Percentiles rank a stretch among this genome's conserved stretches.
These are phyloP conservation scores for Pomacea maculata DNA, from an alignment of 1,140 invertebrate genomes.

Conservation along the genomic window DNA sequence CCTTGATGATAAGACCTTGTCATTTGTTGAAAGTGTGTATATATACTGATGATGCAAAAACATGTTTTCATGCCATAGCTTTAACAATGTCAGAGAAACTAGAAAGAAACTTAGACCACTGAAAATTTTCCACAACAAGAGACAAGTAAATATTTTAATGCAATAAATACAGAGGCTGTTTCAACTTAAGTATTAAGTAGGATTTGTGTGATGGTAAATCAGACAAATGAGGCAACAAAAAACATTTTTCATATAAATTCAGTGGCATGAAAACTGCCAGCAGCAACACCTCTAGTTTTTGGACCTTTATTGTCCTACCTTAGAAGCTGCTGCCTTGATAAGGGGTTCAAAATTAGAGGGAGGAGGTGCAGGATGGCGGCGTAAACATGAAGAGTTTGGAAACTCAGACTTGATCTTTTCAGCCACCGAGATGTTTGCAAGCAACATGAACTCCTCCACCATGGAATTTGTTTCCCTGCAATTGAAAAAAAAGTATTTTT, in stretches of 20 bases:
- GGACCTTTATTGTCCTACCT: slow-evolving; percentile 45
- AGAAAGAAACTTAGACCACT: no score
- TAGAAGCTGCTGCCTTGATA: slow-evolving; percentile 60
- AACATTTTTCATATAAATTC: neutral
- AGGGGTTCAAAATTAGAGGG: slow-evolving; percentile 65
- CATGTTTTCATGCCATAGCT: no score
- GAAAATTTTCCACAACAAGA: no score
- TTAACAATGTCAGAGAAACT: no score
- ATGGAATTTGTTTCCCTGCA: slow-evolving; percentile 65
- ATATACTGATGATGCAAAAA: no score
- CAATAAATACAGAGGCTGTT: no score
- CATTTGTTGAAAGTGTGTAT: no score
- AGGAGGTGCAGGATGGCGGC: slow-evolving; percentile 64
- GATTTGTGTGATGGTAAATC: no score
- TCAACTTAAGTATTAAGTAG: no score
- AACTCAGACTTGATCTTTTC: slow-evolving; percentile 63
- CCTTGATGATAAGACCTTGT: no score
- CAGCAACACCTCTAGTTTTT: neutral
- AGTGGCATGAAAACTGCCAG: neutral
- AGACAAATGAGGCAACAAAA: neutral
- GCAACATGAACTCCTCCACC: slow-evolving; percentile 69
- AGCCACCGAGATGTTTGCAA: slow-evolving; percentile 68
- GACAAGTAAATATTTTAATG: no score
- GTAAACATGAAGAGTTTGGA: slow-evolving; percentile 60
- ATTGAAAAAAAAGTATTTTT: no score